Conservation (phyloP, 2,888 invertebrate species). For the Perdita meconis region DNA sequence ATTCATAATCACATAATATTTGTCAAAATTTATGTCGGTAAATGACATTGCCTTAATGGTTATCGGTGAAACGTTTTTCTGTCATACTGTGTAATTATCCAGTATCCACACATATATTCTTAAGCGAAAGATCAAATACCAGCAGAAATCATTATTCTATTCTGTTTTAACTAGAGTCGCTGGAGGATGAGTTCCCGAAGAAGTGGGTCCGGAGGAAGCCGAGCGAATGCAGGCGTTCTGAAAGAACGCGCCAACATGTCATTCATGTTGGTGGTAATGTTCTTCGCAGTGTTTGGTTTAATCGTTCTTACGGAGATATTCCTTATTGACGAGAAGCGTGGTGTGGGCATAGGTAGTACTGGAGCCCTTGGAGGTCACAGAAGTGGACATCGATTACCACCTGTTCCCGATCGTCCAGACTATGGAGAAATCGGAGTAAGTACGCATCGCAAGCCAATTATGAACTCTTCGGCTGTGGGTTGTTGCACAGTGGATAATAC, state of each 20-base stretch:
- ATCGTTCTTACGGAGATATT: slow-evolving; percentile 95
- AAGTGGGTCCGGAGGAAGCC: slow-evolving; percentile 81
- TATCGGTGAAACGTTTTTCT: no score
- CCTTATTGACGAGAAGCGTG: slow-evolving; percentile 87
- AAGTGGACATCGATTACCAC: slow-evolving; percentile 84
- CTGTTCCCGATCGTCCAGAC: slow-evolving; percentile 86
- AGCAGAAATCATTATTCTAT: neutral
- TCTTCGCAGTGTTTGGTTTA: slow-evolving; percentile 94
- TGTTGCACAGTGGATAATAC: no score
- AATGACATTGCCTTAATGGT: no score
- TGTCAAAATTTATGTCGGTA: no score
- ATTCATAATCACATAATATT: no score
- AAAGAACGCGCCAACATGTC: slow-evolving; percentile 94
- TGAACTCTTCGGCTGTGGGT: no score
- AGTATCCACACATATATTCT: no score
- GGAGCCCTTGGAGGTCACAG: slow-evolving; percentile 85
- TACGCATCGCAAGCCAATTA: no score
- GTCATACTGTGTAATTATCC: no score
- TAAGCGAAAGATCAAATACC: no score
- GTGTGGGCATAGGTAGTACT: slow-evolving; percentile 85
- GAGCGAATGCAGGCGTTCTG: slow-evolving; percentile 86
- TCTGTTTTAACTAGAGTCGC: slow-evolving; percentile 63
- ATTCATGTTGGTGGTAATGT: slow-evolving; percentile 95
- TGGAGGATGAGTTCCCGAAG: slow-evolving; percentile 85
- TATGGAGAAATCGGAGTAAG: slow-evolving; percentile 88